Conservation (phyloP, 2,888 invertebrate species). For the Biston betularia region DNA sequence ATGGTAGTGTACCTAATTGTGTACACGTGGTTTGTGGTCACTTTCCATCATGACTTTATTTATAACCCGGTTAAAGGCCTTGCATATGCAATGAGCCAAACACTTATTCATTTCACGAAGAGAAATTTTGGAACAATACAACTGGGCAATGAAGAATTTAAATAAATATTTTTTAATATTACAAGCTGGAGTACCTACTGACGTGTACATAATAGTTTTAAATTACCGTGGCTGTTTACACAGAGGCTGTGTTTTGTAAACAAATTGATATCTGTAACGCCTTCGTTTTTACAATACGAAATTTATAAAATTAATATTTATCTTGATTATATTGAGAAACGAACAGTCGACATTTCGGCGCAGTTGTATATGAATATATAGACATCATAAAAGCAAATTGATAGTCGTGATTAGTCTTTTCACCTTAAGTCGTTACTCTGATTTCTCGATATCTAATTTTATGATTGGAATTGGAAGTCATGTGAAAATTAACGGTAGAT, state of each 20-base stretch:
- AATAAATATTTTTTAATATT: slow-evolving; percentile 20
- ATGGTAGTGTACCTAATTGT: slow-evolving; percentile 32
- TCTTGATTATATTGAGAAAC: too few species aligned
- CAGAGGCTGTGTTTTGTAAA: neutral
- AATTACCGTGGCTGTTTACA: too few species aligned
- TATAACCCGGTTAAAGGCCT: slow-evolving; percentile 58
- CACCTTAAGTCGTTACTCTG: neutral
- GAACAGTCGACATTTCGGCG: too few species aligned
- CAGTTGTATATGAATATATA: too few species aligned
- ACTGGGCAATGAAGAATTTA: slow-evolving; percentile 9
- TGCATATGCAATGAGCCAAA: slow-evolving; percentile 68
- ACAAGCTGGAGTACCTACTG: neutral
- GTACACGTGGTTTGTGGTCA: slow-evolving; percentile 37
- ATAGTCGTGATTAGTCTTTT: neutral
- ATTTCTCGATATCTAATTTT: neutral
- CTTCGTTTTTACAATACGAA: too few species aligned
- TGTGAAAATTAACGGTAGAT: slow-evolving; percentile 9
- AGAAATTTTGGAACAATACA: slow-evolving; percentile 49
- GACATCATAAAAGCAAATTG: too few species aligned
- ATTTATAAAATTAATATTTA: too few species aligned
- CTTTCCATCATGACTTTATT: slow-evolving; percentile 49
- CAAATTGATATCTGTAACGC: neutral
- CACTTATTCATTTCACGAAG: slow-evolving; percentile 54
- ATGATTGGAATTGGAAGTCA: neutral
- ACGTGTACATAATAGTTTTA: too few species aligned